phyloP scores from a whole-genome alignment of 2,888 invertebrate species.

The Bibio marci region DNA sequence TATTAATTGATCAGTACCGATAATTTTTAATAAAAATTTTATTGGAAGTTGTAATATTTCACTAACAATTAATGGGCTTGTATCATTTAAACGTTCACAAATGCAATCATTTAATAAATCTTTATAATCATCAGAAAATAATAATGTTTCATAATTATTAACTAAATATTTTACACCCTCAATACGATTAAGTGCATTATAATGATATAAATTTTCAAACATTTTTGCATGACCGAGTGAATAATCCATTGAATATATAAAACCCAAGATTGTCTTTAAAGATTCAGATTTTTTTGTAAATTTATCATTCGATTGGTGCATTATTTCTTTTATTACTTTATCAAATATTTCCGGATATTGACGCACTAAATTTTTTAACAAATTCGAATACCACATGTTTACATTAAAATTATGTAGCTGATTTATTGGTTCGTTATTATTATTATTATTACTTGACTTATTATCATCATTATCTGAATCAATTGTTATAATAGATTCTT shows the following conservation, averaged over 20 bases:
- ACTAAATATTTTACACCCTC: conserved; percentile 48
- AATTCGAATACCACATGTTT: conserved; percentile 34
- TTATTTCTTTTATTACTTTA: conserved; percentile 40
- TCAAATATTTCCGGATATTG: conserved; percentile 60
- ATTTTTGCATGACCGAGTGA: conserved; percentile 35
- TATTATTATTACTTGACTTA: conserved; percentile 17
- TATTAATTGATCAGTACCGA: not conserved
- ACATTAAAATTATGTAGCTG: conserved; percentile 12
- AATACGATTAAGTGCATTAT: conserved; percentile 43
- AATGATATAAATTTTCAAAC: conserved; percentile 56
- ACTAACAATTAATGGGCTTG: conserved; percentile 40
- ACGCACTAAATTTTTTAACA: conserved; percentile 43
- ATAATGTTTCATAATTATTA: conserved; percentile 32
- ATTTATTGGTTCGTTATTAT: conserved; percentile 15
- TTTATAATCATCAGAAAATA: conserved; percentile 30
- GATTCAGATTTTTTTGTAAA: conserved; percentile 13
- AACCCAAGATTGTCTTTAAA: conserved; percentile 27
- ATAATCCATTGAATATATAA: conserved; percentile 37
- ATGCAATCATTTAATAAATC: conserved; percentile 47
- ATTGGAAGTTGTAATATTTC: conserved; percentile 32
- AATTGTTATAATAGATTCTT: conserved; percentile 9
- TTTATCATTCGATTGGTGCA: conserved; percentile 21
- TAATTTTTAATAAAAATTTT: not conserved
- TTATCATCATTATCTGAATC: conserved; percentile 23
- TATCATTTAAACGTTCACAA: conserved; percentile 47